phyloP scores from a whole-genome alignment of 2,113 vertebrate species.

The Phalacrocorax brasilianus region DNA sequence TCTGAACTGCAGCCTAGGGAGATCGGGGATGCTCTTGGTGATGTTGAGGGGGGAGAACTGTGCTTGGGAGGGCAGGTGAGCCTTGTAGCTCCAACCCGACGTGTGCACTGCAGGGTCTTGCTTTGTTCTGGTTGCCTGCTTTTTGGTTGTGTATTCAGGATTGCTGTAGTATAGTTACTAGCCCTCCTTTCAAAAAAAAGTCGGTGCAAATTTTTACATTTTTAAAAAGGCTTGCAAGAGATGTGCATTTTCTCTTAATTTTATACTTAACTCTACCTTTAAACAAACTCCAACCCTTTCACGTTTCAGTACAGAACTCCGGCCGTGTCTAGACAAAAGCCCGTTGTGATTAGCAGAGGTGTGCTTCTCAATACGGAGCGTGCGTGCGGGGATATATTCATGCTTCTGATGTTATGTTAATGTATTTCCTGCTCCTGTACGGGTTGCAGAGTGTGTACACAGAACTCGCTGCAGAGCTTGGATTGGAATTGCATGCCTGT shows the following conservation, averaged over 20 bases:
- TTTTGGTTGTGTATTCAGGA: background rate
- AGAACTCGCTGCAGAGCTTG: background rate
- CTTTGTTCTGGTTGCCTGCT: background rate
- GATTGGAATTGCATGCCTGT: background rate
- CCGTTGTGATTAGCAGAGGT: background rate
- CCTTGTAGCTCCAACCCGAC: fast-evolving
- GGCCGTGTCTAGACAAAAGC: conserved; percentile 25
- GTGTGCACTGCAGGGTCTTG: fast-evolving
- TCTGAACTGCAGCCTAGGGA: background rate
- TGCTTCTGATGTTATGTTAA: background rate
- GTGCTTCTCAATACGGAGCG: background rate
- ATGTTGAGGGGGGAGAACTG: background rate
- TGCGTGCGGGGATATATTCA: background rate
- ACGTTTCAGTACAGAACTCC: background rate
- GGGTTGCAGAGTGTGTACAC: background rate
- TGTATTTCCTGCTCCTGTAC: background rate
- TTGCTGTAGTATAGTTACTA: background rate
- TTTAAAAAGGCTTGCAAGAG: background rate
- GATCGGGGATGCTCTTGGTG: background rate
- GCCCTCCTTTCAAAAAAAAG: background rate
- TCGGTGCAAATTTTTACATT: background rate
- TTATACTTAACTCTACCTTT: background rate
- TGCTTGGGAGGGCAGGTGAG: background rate
- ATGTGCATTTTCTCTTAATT: background rate
- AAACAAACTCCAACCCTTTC: background rate